Conservation (phyloP, 1,140 invertebrate genomes). For the Camponotus vicinus region DNA sequence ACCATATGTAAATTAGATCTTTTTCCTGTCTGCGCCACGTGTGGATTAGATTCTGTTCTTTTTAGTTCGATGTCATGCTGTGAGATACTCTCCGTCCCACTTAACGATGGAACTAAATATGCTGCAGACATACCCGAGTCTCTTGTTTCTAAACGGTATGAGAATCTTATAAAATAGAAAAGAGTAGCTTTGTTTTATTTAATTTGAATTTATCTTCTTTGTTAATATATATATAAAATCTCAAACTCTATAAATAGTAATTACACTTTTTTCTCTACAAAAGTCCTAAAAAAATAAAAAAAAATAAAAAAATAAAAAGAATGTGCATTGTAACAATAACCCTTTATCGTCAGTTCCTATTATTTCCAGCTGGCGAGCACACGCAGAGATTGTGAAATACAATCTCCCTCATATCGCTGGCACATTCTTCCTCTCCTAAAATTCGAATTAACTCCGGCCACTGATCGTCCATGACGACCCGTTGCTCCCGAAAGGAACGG, state of each 20-base stretch:
- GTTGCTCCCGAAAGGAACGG: conserved; percentile 49
- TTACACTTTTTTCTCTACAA: no score
- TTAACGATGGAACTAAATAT: conserved; percentile 34
- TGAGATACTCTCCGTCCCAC: not conserved
- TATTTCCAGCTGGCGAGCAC: not conserved
- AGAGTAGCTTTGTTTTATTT: not conserved
- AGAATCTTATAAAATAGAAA: not conserved
- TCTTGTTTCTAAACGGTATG: not conserved
- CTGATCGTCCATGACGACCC: conserved; percentile 51
- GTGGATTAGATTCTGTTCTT: conserved; percentile 48
- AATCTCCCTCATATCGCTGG: not conserved
- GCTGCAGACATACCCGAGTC: not conserved
- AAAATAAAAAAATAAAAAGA: not conserved
- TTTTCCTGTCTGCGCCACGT: conserved; percentile 38
- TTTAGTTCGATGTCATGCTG: not conserved
- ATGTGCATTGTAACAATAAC: not conserved
- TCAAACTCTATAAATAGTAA: no score
- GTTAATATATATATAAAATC: not conserved
- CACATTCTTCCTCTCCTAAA: not conserved
- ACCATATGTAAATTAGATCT: conserved; percentile 55
- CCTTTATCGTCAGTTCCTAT: not conserved
- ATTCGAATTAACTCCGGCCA: conserved; percentile 26
- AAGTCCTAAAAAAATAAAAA: no score
- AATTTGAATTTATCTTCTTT: conserved; percentile 1
- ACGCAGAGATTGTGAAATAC: not conserved